phyloP scores from a whole-genome alignment of 2,888 invertebrate genomes.

The Esperia sulphurella region DNA sequence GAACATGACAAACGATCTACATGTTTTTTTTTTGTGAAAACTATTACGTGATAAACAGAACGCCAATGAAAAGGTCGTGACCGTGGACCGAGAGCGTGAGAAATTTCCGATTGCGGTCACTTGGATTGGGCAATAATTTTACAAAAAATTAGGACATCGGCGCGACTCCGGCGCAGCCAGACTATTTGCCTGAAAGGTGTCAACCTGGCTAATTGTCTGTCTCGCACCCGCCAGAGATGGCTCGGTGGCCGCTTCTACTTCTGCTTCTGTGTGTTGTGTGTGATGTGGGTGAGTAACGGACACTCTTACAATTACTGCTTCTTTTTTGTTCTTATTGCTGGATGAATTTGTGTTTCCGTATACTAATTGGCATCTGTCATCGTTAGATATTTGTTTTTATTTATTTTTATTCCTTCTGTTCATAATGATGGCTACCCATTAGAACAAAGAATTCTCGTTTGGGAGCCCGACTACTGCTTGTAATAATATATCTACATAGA shows the following conservation, averaged over 20 bases:
- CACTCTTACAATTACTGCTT: not conserved
- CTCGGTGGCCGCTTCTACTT: not conserved
- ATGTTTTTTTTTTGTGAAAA: slow-evolving; percentile 5
- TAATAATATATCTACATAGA: no score
- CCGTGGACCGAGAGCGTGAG: slow-evolving; percentile 56
- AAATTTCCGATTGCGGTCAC: slow-evolving; percentile 52
- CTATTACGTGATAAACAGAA: not conserved
- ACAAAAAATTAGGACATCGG: slow-evolving; percentile 36
- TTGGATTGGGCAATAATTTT: slow-evolving; percentile 37
- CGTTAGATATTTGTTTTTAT: no score
- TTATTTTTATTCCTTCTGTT: no score
- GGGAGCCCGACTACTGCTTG: no score
- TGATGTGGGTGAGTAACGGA: slow-evolving; percentile 33
- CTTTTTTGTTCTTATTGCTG: not conserved
- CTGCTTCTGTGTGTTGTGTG: slow-evolving; percentile 19
- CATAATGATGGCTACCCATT: no score
- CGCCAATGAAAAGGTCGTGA: slow-evolving; percentile 46
- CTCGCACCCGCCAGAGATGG: slow-evolving; percentile 2
- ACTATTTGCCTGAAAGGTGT: slow-evolving; percentile 23
- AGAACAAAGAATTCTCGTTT: no score
- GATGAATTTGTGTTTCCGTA: no score
- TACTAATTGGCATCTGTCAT: not conserved
- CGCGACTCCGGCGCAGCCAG: slow-evolving; percentile 18
- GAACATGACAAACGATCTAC: not conserved
- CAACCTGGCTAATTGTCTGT: not conserved